Conservation (phyloP, 2,888 invertebrate species). For the Fragum whitleyi region DNA sequence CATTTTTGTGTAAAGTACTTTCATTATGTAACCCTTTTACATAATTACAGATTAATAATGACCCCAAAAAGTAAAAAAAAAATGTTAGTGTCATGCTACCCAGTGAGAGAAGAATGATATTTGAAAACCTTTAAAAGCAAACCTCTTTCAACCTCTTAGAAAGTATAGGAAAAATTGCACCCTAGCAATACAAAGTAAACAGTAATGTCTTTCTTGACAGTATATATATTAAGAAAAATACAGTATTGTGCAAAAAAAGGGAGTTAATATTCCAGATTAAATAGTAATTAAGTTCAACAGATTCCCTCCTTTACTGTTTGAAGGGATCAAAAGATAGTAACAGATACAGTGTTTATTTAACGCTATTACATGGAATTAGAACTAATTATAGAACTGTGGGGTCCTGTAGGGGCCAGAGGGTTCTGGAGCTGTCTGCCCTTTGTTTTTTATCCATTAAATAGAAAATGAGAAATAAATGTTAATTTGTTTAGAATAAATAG, state of each 20-base stretch:
- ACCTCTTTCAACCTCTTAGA: too few relatives aligned
- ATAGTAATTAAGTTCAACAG: background rate
- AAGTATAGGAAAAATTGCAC: too few relatives aligned
- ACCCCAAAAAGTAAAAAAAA: too few relatives aligned
- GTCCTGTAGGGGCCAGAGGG: constrained; percentile 10
- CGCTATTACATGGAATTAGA: constrained; percentile 23
- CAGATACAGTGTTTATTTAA: constrained; percentile 32
- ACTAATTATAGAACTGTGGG: constrained; percentile 12
- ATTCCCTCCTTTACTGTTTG: constrained; percentile 3
- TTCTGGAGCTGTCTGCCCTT: constrained; percentile 24
- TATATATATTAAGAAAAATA: too few relatives aligned
- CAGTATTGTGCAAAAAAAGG: background rate
- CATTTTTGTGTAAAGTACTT: background rate
- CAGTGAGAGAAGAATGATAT: too few relatives aligned
- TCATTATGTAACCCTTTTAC: too few relatives aligned
- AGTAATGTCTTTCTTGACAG: too few relatives aligned
- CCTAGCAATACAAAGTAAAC: too few relatives aligned
- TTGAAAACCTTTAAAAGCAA: too few relatives aligned
- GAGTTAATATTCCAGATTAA: background rate
- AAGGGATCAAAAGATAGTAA: constrained; percentile 20
- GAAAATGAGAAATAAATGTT: constrained; percentile 56
- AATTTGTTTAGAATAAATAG: constrained; percentile 59
- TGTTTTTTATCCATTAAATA: constrained; percentile 37
- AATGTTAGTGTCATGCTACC: too few relatives aligned
- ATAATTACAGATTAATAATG: too few relatives aligned